A percentile compares a stretch with the other conserved stretches of the same genome.
These are phyloP conservation scores for Phyllotreta cruciferae DNA, from an alignment of 2,888 invertebrate genomes.

Conservation along the genomic window DNA sequence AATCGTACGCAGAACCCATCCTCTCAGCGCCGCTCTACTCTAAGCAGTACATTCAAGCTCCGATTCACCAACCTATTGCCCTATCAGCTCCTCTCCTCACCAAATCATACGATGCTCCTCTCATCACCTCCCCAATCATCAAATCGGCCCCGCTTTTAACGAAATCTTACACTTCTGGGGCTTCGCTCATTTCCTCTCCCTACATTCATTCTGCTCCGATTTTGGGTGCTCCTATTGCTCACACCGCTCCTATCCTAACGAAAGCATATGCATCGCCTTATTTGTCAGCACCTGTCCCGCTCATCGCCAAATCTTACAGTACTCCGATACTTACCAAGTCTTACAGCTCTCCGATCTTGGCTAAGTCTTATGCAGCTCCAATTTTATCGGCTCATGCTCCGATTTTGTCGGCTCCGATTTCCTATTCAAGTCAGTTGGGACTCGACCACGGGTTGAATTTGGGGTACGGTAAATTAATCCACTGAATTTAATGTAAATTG, in stretches of 20 bases:
- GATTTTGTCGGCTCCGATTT: slow-evolving; percentile 19
- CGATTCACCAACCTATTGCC: slow-evolving; percentile 29
- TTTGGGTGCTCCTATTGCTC: neutral
- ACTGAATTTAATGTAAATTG: slow-evolving; percentile 28
- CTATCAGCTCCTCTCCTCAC: slow-evolving; percentile 40
- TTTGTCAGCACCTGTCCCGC: slow-evolving; percentile 7
- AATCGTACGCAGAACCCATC: slow-evolving; percentile 15
- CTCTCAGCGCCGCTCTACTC: slow-evolving; percentile 27
- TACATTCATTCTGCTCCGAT: too few relatives aligned
- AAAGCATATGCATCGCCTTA: slow-evolving; percentile 39
- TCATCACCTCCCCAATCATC: too few relatives aligned
- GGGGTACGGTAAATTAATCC: slow-evolving; percentile 39
- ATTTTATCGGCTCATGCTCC: slow-evolving; percentile 24
- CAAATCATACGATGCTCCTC: slow-evolving; percentile 42
- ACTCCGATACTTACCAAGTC: slow-evolving; percentile 41
- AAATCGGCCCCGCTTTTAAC: slow-evolving; percentile 35
- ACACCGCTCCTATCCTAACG: slow-evolving; percentile 26
- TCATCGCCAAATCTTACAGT: slow-evolving; percentile 25
- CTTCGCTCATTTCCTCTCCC: slow-evolving; percentile 16
- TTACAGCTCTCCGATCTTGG: slow-evolving; percentile 32
- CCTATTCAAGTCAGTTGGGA: slow-evolving; percentile 37
- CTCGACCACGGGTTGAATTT: slow-evolving; percentile 27
- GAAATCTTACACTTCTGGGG: slow-evolving; percentile 32
- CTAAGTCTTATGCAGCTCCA: slow-evolving; percentile 39
- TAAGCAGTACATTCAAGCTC: slow-evolving; percentile 26